Evolutionary conservation across 1,140 invertebrate genomes (phyloP), one percentile per base, ranked within the genome.

Genomic region (Bursaphelenchus mucronatus): DNA sequence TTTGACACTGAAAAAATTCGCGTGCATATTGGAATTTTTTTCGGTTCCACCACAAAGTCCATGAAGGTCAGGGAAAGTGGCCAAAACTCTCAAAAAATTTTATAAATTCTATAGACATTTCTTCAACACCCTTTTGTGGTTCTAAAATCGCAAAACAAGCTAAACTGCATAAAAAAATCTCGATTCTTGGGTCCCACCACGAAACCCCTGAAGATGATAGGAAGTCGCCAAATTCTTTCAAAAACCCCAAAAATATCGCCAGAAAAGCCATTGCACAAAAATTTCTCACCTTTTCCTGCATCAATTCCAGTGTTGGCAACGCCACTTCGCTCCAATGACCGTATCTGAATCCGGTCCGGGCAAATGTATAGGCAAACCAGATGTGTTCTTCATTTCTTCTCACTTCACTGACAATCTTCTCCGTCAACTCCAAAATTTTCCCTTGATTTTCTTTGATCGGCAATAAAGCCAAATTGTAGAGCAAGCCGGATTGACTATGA

Each of bases 351-450:
- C 19, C 64, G 13, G n/a, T 15, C 11, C 64, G 64, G 7, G 64
- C 64, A n/a, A 66, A 39, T 21, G 68, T 67, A 41, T 69, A 66
- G 11, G 57, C 57, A 44, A 59, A 59, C 57, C 57, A 59, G 11
- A 3, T 44, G 30, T 30, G 41, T 59, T 59, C 57, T 50, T 59
- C 40, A 11, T 59, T 39, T 2, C 21, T 40, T 40, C 30, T 44
- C 41, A 50, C 41, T 59, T 44, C 21, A 39, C 7, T 13, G 1
- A 13, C 13, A 59, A n/a, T n/a, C 30, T 17, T 50, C 11, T 13
- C 40, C 1, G 30, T 44, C 11, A 59, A 11, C 45, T 59, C 11
- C 21, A 44, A 11, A 11, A 59, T n/a, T 45, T 39, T 39, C 6
- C 3, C 40, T 6, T n/a, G 13, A 7, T 59, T n/a, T 11, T n/a